Evolutionary conservation across 1,140 invertebrate species (phyloP).

Genomic region (Ceratosolen fusciceps): DNA sequence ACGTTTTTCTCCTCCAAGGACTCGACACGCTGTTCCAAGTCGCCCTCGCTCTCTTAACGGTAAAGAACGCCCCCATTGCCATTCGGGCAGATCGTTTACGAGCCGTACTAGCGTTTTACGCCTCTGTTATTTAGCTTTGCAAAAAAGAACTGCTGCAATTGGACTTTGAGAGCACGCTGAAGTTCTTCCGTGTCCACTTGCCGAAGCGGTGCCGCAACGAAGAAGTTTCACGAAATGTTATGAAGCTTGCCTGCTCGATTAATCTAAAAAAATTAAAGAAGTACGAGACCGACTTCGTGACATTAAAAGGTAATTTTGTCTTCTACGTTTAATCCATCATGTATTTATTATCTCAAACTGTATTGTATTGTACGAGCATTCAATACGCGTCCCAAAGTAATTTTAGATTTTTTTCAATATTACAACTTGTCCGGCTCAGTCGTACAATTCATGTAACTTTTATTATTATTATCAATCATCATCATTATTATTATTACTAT

Average conservation of each 20-base stretch:
- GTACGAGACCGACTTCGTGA: slow-evolving; percentile 93
- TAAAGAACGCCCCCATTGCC: slow-evolving; percentile 59
- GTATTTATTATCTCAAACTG: not conserved
- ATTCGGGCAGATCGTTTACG: not conserved
- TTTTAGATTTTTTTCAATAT: too few species aligned
- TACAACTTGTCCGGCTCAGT: not conserved
- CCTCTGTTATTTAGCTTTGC: slow-evolving; percentile 75
- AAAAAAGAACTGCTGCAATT: slow-evolving; percentile 93
- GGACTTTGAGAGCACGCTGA: slow-evolving; percentile 96
- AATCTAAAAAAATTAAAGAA: slow-evolving; percentile 96
- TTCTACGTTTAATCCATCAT: slow-evolving; percentile 66
- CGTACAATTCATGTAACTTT: too few species aligned
- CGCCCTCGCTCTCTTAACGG: slow-evolving; percentile 91
- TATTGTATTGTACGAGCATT: too few species aligned
- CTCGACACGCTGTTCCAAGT: slow-evolving; percentile 97
- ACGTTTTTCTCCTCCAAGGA: slow-evolving; percentile 95
- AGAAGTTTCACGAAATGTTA: slow-evolving; percentile 88
- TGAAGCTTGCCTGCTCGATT: slow-evolving; percentile 90
- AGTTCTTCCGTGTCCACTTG: slow-evolving; percentile 93
- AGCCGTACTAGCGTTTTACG: not conserved
- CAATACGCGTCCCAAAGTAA: too few species aligned
- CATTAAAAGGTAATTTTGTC: slow-evolving; percentile 81
- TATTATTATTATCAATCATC: too few species aligned
- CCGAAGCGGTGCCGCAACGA: slow-evolving; percentile 96
- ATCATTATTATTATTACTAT: not conserved